Evolutionary conservation across 2,888 invertebrate species (phyloP), one percentile per base, ranked within the genome.

Genomic region (Gortyna flavago): DNA sequence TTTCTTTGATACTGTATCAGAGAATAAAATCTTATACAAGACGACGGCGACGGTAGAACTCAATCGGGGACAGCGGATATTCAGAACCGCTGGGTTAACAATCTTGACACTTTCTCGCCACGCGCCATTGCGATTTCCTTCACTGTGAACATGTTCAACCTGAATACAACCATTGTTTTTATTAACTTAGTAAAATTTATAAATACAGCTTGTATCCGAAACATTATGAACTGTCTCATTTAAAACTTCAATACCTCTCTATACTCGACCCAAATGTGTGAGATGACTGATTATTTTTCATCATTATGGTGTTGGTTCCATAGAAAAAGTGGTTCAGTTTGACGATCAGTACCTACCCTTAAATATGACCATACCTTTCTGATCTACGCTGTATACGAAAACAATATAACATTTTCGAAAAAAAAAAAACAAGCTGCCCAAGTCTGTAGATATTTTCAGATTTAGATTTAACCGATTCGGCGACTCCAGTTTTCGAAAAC

Each of bases 21-120:
- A 61, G 51, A 44, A 66, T 48, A 57, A 44, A 78, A 78, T 70
- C 54, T 57, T 38, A 9, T 6, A 32, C 38, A 61, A 71, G 18
- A 41, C 11, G 18, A 44, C 25, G 54, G 41, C 7, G 18, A 44
- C n/a, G 44, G 44, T 29, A 59, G 51, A 29, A 18, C 44, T 71
- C 79, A 62, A 81, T 79, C 71, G 62, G 29, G 61, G 64, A 48
- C 66, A 80, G 41, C 70, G 85, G 81, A 84, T 84, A 81, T 84
- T 80, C 66, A 80, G 66, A 67, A 80, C n/a, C 57, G 69, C 73
- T 73, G 51, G 59, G 51, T 51, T 84, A 66, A 70, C 62, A 25
- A 71, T 51, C 77, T 79, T 41, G 71, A 44, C 80, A 72, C 29
- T 78, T 70, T 59, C 6, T 29, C 57, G 81, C 38, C 18, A 59